A percentile compares a stretch with the other conserved stretches of the same genome.
Evolutionary conservation across 2,888 invertebrate genomes (phyloP).

Genomic region (Megalurothrips usitatus): DNA sequence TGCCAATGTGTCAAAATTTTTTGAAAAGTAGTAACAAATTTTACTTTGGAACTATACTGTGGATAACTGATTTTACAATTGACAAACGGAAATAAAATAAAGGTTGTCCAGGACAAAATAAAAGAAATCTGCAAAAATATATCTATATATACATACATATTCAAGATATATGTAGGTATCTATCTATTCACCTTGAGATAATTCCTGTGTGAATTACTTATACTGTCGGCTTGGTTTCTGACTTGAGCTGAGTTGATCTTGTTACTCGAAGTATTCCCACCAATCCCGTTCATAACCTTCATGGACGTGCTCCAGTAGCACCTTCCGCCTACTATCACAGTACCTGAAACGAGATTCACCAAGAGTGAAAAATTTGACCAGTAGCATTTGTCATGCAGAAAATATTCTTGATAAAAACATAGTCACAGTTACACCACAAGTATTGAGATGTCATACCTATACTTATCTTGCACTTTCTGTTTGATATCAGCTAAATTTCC

Average conservation of each 20-base stretch:
- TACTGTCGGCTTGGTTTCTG: neutral
- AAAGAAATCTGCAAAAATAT: constrained; percentile 17
- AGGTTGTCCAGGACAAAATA: constrained; percentile 2
- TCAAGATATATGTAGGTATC: constrained; percentile 5
- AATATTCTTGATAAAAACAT: neutral
- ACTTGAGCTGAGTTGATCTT: neutral
- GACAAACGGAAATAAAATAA: neutral
- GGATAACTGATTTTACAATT: neutral
- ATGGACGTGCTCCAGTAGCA: constrained; percentile 92
- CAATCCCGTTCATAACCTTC: constrained; percentile 98
- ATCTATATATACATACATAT: constrained; percentile 21
- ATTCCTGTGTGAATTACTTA: neutral
- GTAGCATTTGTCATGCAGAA: too few species aligned
- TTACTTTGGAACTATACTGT: neutral
- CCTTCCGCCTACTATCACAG: constrained; percentile 95
- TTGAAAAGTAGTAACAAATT: neutral
- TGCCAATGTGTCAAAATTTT: neutral
- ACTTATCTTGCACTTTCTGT: constrained; percentile 98
- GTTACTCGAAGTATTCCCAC: constrained; percentile 92
- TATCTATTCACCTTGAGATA: neutral
- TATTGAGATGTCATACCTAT: constrained; percentile 59
- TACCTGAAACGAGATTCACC: constrained; percentile 61
- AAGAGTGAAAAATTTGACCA: neutral
- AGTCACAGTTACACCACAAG: neutral
- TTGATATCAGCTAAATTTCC: constrained; percentile 97